Conservation (phyloP, 2,113 vertebrate genomes). For the Isichthys henryi region DNA sequence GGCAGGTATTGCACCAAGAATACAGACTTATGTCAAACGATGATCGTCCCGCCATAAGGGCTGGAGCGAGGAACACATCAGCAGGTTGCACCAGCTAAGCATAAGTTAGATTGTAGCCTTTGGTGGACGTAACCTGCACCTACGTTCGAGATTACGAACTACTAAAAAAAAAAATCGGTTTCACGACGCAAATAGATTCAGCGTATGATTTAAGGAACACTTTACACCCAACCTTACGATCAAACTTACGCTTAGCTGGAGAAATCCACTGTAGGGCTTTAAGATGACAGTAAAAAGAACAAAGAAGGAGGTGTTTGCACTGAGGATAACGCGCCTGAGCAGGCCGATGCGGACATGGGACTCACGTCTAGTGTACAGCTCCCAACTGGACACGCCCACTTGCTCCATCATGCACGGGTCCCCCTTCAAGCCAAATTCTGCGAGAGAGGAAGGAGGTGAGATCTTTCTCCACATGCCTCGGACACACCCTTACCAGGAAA, state of each 20-base stretch:
- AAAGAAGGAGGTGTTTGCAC: background rate
- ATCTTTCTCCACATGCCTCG: background rate
- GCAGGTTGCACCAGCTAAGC: background rate
- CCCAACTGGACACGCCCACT: conserved; percentile 76
- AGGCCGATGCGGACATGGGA: background rate
- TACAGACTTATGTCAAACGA: background rate
- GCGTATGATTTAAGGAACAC: background rate
- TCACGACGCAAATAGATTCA: background rate
- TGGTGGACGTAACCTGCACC: background rate
- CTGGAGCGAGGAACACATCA: background rate
- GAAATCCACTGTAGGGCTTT: background rate
- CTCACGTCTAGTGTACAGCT: conserved; percentile 96
- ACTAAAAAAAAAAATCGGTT: too few species aligned
- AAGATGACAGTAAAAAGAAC: background rate
- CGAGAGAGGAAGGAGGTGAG: conserved; percentile 38
- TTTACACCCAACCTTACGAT: background rate
- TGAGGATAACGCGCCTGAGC: background rate
- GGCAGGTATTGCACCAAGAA: background rate
- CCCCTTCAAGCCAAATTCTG: conserved; percentile 89
- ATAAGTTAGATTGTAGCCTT: background rate
- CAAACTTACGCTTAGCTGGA: background rate
- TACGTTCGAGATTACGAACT: too few species aligned
- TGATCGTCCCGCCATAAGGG: background rate
- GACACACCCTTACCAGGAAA: background rate
- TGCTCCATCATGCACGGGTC: conserved; percentile 84